A percentile compares a stretch with the other conserved stretches of the same genome.
Evolutionary conservation across 1,140 invertebrate species (phyloP).

Genomic region (Anadara kagoshimensis): DNA sequence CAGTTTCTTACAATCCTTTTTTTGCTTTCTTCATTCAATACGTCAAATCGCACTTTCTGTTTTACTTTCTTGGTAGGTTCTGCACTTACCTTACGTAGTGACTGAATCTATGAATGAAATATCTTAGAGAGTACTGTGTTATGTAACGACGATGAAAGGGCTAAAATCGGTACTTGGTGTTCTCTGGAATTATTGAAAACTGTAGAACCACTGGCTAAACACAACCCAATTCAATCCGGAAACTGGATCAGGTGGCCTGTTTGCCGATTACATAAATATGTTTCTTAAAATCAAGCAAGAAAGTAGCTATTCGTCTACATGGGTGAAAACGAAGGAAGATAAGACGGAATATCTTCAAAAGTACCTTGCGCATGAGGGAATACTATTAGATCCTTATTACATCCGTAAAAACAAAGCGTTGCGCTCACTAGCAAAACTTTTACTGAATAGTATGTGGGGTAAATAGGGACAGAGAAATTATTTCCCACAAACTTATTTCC

Average conservation of each 20-base stretch:
- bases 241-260: conserved; percentile 16
- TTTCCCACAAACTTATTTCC: conserved; percentile 56
- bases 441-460: conserved; percentile 57
- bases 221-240: conserved; percentile 34
- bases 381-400: conserved; percentile 57
- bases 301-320: conserved; percentile 38
- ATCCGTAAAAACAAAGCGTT: conserved; percentile 67
- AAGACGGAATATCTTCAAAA: conserved; percentile 61
- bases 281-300: conserved; percentile 51
- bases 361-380: too few relatives aligned
- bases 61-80: too few relatives aligned
- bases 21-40: too few relatives aligned
- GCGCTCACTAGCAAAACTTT: conserved; percentile 45
- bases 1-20: too few relatives aligned
- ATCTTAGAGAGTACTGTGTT: too few relatives aligned
- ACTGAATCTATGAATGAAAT: too few relatives aligned
- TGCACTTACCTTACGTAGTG: too few relatives aligned
- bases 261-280: conserved; percentile 41
- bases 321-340: conserved; percentile 25
- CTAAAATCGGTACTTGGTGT: conserved; percentile 70
- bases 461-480: conserved; percentile 45
- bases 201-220: conserved; percentile 26
- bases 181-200: conserved; percentile 69
- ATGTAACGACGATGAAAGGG: conserved; percentile 47
- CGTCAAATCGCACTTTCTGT: too few relatives aligned